Conservation (phyloP, 2,888 invertebrate species). For the Caenorhabditis sp. region DNA sequence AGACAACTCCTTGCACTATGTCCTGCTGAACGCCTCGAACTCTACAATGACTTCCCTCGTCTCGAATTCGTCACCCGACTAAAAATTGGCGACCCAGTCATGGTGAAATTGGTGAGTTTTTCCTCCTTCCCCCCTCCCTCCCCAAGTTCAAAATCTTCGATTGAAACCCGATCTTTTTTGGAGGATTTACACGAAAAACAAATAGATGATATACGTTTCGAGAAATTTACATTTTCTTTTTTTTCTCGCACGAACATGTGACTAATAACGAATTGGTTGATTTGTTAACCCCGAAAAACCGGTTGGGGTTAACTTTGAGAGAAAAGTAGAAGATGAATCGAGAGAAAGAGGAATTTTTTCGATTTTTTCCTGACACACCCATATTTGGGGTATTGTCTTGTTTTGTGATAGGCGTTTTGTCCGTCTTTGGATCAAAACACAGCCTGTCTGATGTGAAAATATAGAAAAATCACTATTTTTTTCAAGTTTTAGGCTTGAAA, state of each 20-base stretch:
- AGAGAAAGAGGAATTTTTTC: not conserved
- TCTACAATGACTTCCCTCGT: constrained; percentile 17
- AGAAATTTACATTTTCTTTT: no score
- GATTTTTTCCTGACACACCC: not conserved
- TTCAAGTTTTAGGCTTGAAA: no score
- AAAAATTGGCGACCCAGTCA: constrained; percentile 17
- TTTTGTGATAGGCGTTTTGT: not conserved
- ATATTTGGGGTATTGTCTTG: not conserved
- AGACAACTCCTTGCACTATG: constrained; percentile 27
- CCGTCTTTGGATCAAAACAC: no score
- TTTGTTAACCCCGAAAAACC: not conserved
- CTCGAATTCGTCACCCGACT: constrained; percentile 18
- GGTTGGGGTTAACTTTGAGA: not conserved
- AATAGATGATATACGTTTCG: no score
- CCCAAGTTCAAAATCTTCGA: not conserved
- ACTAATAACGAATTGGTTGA: no score
- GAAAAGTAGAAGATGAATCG: no score
- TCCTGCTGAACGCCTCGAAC: constrained; percentile 12
- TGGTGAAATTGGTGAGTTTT: constrained; percentile 34
- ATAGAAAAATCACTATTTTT: no score
- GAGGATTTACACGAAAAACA: no score
- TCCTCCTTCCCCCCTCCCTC: not conserved
- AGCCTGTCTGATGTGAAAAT: no score
- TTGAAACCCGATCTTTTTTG: no score
- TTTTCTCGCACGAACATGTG: no score